phyloP scores from a whole-genome alignment of 2,797 vertebrate genomes.

The Crocodylus rhombifer region DNA sequence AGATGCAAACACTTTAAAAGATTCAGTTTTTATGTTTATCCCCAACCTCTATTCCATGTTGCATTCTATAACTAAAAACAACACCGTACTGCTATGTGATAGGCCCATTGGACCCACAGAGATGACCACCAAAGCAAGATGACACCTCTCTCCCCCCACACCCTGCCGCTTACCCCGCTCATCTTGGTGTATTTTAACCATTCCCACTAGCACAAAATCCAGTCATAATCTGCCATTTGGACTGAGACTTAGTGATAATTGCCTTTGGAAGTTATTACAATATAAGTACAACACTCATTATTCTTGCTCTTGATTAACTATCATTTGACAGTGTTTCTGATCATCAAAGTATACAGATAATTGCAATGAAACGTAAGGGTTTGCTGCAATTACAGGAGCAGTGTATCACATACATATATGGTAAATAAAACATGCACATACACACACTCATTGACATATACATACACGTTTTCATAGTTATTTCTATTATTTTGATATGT shows the following conservation, averaged over 20 bases:
- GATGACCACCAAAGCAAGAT: too few relatives aligned
- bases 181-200: background rate
- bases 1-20: background rate
- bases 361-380: background rate
- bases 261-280: background rate
- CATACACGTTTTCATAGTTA: background rate
- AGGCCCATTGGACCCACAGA: background rate
- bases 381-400: too few relatives aligned
- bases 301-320: background rate
- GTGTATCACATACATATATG: too few relatives aligned
- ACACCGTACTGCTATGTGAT: background rate
- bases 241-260: background rate
- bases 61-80: background rate
- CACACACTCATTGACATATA: background rate
- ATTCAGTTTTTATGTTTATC: background rate
- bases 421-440: too few relatives aligned
- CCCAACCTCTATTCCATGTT: background rate
- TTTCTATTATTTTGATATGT: background rate
- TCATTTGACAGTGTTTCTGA: background rate
- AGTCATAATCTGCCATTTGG: background rate
- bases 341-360: background rate
- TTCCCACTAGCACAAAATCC: background rate
- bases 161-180: too few relatives aligned
- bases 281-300: background rate
- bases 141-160: too few relatives aligned